A percentile compares a stretch with the other conserved stretches of the same genome.
These are phyloP conservation scores for Heterochromis multidens DNA, from an alignment of 2,113 vertebrate species.

Conservation along the genomic window DNA sequence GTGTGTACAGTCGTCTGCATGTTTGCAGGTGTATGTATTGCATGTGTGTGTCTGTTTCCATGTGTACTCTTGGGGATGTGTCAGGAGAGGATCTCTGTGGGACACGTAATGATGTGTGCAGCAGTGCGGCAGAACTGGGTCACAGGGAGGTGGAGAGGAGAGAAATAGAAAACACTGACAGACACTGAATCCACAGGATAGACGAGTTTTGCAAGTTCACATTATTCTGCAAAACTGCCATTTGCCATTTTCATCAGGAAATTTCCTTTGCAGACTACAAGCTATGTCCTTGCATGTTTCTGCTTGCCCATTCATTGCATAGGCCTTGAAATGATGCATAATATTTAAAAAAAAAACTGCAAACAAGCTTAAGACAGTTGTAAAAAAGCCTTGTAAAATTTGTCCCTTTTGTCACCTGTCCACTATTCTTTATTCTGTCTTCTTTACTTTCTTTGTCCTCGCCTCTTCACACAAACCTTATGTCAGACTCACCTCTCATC, in stretches of 20 bases:
- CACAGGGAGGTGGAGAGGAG: constrained; percentile 39
- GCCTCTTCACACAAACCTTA: constrained; percentile 8
- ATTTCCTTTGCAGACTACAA: neutral
- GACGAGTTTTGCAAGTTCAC: neutral
- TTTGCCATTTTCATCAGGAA: neutral
- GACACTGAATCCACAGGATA: constrained; percentile 5
- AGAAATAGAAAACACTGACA: constrained; percentile 17
- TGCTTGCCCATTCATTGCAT: neutral
- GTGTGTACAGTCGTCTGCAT: neutral
- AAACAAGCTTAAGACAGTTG: neutral
- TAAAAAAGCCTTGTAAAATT: neutral
- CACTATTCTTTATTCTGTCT: neutral
- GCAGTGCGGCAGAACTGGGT: constrained; percentile 65
- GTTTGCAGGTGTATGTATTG: neutral
- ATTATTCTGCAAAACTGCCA: neutral
- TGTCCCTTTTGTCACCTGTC: neutral
- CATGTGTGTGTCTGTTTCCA: neutral
- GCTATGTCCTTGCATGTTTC: neutral
- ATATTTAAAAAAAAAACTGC: neutral
- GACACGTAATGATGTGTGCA: constrained; percentile 63
- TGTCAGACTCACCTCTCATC: neutral
- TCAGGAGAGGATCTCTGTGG: constrained; percentile 55
- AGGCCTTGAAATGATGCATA: neutral
- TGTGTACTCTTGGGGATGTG: constrained; percentile 37
- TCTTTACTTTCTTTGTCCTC: neutral